Percentiles rank a stretch among this genome's conserved stretches.
These are phyloP conservation scores for Syrmaticus mikado DNA, from an alignment of 2,113 vertebrate genomes.

Conservation along the genomic window DNA sequence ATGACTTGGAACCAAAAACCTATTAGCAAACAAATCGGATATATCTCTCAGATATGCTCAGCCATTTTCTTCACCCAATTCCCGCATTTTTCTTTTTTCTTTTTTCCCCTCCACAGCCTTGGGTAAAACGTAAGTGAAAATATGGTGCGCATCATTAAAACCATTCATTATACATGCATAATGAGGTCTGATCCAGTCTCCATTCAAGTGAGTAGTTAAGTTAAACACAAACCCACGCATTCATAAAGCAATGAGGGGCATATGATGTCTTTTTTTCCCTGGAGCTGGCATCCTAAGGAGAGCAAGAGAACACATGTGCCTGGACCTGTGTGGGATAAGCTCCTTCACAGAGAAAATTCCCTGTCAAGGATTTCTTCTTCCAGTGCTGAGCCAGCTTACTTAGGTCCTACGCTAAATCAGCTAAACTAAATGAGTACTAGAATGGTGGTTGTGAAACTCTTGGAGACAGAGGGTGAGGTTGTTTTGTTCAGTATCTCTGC, in stretches of 20 bases:
- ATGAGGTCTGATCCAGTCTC: not conserved
- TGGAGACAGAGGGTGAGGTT: not conserved
- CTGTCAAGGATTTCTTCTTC: not conserved
- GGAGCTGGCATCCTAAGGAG: not conserved
- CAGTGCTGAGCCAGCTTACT: not conserved
- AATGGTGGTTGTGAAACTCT: not conserved
- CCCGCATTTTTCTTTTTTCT: too few relatives aligned
- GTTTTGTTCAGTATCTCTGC: not conserved
- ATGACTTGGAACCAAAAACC: not conserved
- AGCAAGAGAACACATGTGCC: rapidly evolving
- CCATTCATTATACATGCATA: not conserved
- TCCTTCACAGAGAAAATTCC: not conserved
- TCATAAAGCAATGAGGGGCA: not conserved
- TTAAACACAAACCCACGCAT: not conserved
- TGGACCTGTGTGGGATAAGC: not conserved
- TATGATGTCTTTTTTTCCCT: not conserved
- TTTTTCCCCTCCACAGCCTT: too few relatives aligned
- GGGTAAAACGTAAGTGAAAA: not conserved
- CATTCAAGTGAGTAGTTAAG: not conserved
- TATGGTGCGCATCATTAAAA: rapidly evolving
- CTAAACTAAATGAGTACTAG: not conserved
- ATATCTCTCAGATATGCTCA: not conserved
- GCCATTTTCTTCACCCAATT: not conserved
- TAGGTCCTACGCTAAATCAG: not conserved
- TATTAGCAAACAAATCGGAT: not conserved